These are phyloP conservation scores for Hemicrepidius hirtus DNA, from an alignment of 2,888 invertebrate genomes.

Conservation along the genomic window DNA sequence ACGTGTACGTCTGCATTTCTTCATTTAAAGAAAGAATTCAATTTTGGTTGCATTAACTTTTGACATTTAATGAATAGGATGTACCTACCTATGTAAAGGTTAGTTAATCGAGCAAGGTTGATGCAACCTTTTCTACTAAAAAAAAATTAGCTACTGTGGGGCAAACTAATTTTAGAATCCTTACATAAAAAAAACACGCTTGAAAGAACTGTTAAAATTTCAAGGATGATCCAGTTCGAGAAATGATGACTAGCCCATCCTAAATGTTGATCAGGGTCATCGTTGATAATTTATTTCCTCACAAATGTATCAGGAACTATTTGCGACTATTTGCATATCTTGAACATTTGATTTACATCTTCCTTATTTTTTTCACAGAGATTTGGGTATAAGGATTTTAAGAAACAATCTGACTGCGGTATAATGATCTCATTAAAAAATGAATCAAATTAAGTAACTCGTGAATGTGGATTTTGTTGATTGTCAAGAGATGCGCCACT, in stretches of 20 bases:
- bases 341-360: constrained; percentile 14
- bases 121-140: constrained; percentile 2
- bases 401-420: not conserved
- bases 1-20: too few species aligned
- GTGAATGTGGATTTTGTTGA: not conserved
- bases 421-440: not conserved
- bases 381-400: not conserved
- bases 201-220: constrained; percentile 11
- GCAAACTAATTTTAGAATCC: not conserved
- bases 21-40: too few species aligned
- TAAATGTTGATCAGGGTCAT: constrained; percentile 1
- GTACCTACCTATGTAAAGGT: too few species aligned
- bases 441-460: not conserved
- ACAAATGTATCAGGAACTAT: not conserved
- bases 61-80: too few species aligned
- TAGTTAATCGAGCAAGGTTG: not conserved
- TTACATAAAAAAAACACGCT: not conserved
- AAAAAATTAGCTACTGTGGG: not conserved
- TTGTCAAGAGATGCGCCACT: constrained; percentile 34
- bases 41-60: too few species aligned
- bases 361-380: constrained; percentile 7
- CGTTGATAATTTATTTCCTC: not conserved
- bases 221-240: constrained; percentile 33
- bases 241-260: constrained; percentile 30
- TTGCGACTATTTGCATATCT: constrained; percentile 15